A percentile compares a stretch with the other conserved stretches of the same genome.
Evolutionary conservation across 1,140 invertebrate species (phyloP).

Genomic region (Drosophila guanche): DNA sequence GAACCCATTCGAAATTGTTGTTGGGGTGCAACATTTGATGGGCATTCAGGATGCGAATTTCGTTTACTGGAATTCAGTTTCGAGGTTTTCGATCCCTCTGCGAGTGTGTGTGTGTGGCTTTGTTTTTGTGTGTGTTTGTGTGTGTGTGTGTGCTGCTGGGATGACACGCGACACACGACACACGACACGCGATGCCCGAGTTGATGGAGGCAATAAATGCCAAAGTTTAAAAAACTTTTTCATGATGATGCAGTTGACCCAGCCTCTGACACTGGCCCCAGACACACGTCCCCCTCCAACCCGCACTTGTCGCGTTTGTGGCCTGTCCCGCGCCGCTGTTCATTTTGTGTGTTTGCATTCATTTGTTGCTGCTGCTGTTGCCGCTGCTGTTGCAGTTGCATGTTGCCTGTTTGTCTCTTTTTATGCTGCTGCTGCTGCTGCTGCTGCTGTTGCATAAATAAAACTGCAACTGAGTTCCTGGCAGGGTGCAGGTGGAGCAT

Average conservation of each 20-base stretch:
- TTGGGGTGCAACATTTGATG: conserved; percentile 3
- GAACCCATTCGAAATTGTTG: neutral
- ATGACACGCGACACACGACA: conserved; percentile 48
- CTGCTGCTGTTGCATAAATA: conserved; percentile 56
- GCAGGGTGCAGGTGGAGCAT: too few species aligned
- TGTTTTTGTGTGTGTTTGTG: conserved; percentile 7
- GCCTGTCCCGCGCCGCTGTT: conserved; percentile 18
- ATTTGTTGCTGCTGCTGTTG: conserved; percentile 12
- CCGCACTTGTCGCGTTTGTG: conserved; percentile 56
- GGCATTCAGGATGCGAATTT: conserved; percentile 14
- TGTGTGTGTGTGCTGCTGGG: conserved; percentile 24
- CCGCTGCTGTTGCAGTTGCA: conserved; percentile 32
- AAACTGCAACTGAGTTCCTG: conserved; percentile 47
- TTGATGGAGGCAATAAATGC: conserved; percentile 60
- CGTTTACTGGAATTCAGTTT: conserved; percentile 37
- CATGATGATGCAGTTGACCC: conserved; percentile 28
- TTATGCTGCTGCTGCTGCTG: conserved; percentile 13
- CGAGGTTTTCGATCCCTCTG: conserved; percentile 2
- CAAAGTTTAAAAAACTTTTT: conserved; percentile 61
- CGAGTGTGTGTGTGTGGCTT: conserved; percentile 1
- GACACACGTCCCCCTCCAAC: neutral
- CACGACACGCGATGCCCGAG: conserved; percentile 10
- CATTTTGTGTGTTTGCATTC: conserved; percentile 7
- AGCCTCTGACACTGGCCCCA: neutral
- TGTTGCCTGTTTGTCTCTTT: conserved; percentile 40